phyloP scores from a whole-genome alignment of 1,140 invertebrate genomes.

The Cydia splendana region DNA sequence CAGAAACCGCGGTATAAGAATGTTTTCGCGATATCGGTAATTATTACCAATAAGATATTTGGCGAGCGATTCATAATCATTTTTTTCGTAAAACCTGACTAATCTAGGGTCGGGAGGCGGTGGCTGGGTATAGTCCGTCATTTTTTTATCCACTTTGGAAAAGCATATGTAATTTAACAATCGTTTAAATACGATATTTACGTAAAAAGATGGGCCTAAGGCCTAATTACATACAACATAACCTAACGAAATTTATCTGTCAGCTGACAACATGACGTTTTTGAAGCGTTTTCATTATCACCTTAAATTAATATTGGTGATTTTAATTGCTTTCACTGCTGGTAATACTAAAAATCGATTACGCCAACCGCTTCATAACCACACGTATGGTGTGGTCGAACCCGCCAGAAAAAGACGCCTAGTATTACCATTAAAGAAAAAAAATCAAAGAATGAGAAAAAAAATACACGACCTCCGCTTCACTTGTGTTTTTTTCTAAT shows the following conservation, averaged over 20 bases:
- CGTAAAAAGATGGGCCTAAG: background rate
- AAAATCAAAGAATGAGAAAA: conserved; percentile 63
- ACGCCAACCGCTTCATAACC: conserved; percentile 1
- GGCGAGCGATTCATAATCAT: conserved; percentile 81
- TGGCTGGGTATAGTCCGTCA: conserved; percentile 57
- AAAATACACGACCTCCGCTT: conserved; percentile 73
- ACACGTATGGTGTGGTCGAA: conserved; percentile 3
- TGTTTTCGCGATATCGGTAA: conserved; percentile 86
- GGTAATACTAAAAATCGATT: conserved; percentile 24
- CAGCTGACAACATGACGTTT: conserved; percentile 24
- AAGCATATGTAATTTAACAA: conserved; percentile 1
- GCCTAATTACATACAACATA: background rate
- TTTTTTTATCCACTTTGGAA: conserved; percentile 35
- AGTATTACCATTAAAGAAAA: conserved; percentile 41
- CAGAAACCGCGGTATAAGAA: conserved; percentile 89
- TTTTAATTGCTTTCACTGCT: background rate
- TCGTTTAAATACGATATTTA: conserved; percentile 2
- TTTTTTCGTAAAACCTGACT: conserved; percentile 71
- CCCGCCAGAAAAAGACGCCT: conserved; percentile 23
- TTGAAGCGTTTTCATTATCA: conserved; percentile 4
- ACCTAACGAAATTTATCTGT: conserved; percentile 12
- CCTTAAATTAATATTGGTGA: background rate
- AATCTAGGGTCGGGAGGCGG: conserved; percentile 65
- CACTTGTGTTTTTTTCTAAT: conserved; percentile 79
- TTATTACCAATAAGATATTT: conserved; percentile 84